A percentile compares a stretch with the other conserved stretches of the same genome.
phyloP scores from a whole-genome alignment of 2,797 vertebrate genomes.

The Lepus oiostolus region DNA sequence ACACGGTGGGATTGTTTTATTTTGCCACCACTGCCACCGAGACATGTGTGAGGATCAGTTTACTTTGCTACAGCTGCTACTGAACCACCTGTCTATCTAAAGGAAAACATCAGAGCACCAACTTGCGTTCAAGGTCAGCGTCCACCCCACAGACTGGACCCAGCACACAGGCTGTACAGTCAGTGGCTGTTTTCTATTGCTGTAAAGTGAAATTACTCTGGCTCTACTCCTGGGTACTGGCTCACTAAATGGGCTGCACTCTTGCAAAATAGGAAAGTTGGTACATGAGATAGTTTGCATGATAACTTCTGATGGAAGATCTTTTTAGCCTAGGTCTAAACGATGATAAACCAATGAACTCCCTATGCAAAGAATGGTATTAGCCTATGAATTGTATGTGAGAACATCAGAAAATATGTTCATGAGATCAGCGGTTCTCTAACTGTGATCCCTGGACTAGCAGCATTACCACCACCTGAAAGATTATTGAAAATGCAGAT shows the following conservation, averaged over 20 bases:
- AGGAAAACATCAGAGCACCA: not conserved
- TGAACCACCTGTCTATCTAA: slow-evolving; percentile 9
- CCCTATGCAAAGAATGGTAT: not conserved
- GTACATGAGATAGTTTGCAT: not conserved
- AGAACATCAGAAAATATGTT: not conserved
- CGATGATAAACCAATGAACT: not conserved
- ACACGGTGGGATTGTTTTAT: not conserved
- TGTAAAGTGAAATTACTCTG: not conserved
- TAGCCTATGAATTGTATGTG: not conserved
- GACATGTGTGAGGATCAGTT: not conserved
- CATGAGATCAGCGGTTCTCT: not conserved
- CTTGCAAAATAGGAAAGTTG: not conserved
- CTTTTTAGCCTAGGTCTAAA: not conserved
- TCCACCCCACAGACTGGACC: not conserved
- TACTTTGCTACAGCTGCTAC: not conserved
- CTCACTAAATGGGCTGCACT: not conserved
- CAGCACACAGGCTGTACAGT: not conserved
- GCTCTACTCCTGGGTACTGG: not conserved
- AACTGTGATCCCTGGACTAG: not conserved
- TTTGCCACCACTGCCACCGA: not conserved
- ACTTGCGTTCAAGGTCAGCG: not conserved
- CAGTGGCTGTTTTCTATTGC: not conserved
- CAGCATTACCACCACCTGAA: not conserved
- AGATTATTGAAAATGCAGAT: not conserved
- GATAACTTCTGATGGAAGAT: slow-evolving; percentile 3